Conservation (phyloP, 2,888 invertebrate species). For the Cordilura impudica region DNA sequence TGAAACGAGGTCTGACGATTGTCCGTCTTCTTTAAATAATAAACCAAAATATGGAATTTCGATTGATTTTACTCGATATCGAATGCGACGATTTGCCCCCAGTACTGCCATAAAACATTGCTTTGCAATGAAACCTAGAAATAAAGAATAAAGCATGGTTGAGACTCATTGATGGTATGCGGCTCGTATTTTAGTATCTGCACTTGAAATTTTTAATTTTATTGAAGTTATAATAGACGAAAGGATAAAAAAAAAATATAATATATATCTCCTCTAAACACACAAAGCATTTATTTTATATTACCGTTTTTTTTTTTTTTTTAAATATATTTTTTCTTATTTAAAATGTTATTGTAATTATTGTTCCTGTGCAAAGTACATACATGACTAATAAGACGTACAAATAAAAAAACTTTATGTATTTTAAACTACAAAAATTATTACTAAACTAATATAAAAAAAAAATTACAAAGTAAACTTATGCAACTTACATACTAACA, state of each 20-base stretch:
- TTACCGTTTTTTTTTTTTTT: not conserved
- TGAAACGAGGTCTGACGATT: too few relatives aligned
- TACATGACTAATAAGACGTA: not conserved
- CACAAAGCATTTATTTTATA: conserved; percentile 16
- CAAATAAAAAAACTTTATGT: not conserved
- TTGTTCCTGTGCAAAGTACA: conserved; percentile 19
- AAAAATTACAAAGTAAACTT: not conserved
- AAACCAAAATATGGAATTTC: too few relatives aligned
- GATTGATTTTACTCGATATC: too few relatives aligned
- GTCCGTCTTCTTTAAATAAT: too few relatives aligned
- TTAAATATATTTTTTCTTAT: not conserved
- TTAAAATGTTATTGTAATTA: not conserved
- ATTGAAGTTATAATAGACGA: too few relatives aligned
- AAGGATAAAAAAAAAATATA: not conserved
- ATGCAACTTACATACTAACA: not conserved
- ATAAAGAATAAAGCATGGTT: too few relatives aligned
- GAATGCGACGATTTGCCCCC: too few relatives aligned
- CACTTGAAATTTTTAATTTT: too few relatives aligned
- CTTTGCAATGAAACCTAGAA: too few relatives aligned
- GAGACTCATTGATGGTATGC: too few relatives aligned
- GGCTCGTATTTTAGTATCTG: too few relatives aligned
- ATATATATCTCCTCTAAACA: not conserved
- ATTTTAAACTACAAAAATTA: not conserved
- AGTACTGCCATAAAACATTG: too few relatives aligned
- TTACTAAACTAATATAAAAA: not conserved